Evolutionary conservation across 2,888 invertebrate species (phyloP).

Genomic region (Phortica magna): DNA sequence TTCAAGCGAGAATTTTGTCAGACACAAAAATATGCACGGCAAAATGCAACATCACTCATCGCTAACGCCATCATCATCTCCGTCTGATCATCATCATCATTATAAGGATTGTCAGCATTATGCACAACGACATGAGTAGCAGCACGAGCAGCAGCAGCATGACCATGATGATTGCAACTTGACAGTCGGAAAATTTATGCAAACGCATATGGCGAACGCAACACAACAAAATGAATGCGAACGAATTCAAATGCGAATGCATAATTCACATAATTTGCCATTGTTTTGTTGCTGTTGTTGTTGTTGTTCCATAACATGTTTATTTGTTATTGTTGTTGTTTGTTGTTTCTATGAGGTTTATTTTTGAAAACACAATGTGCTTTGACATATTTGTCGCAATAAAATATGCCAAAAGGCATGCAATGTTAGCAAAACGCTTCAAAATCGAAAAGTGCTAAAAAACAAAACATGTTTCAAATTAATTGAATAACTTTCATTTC

Average conservation of each 20-base stretch:
- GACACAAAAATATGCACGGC: background rate
- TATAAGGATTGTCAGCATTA: background rate
- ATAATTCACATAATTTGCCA: constrained; percentile 72
- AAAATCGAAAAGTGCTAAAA: background rate
- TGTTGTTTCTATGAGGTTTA: constrained; percentile 29
- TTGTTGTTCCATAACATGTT: constrained; percentile 28
- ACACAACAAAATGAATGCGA: constrained; percentile 12
- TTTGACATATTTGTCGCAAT: constrained; percentile 43
- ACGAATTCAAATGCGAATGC: constrained; percentile 47
- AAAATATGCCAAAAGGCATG: constrained; percentile 41
- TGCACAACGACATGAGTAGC: background rate
- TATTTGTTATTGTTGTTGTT: constrained; percentile 28
- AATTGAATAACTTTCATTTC: background rate
- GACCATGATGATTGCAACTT: constrained; percentile 34
- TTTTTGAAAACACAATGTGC: constrained; percentile 35
- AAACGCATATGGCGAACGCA: constrained; percentile 63
- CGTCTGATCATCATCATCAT: constrained; percentile 4
- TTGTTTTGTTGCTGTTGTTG: constrained; percentile 55
- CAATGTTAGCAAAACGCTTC: background rate
- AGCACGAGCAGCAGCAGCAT: constrained; percentile 19
- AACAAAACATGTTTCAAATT: background rate
- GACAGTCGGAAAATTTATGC: constrained; percentile 69
- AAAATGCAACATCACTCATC: constrained; percentile 28
- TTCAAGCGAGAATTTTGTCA: constrained; percentile 51
- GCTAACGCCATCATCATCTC: constrained; percentile 8